Percentiles rank a stretch among this genome's conserved stretches.
These are phyloP conservation scores for Hyposmocoma kahamanoa DNA, from an alignment of 1,140 invertebrate genomes.

Conservation along the genomic window DNA sequence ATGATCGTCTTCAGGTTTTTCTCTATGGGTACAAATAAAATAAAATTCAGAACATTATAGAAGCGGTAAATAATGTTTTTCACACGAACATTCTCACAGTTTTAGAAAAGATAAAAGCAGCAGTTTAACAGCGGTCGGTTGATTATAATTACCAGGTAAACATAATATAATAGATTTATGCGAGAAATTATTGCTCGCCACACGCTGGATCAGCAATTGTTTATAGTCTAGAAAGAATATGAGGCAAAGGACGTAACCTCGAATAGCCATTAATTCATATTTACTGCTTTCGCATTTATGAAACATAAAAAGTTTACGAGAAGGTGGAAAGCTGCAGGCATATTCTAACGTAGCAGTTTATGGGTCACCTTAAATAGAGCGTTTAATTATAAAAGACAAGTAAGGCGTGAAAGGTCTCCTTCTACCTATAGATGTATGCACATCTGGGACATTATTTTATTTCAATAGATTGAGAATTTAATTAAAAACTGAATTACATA, in stretches of 20 bases:
- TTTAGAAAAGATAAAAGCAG: conserved; percentile 3
- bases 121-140: conserved; percentile 1
- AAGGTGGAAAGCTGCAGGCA: conserved; percentile 55
- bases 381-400: conserved; percentile 54
- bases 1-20: too few relatives aligned
- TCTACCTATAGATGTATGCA: too few relatives aligned
- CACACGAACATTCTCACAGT: too few relatives aligned
- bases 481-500: too few relatives aligned
- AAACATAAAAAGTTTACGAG: conserved; percentile 67
- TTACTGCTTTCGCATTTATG: conserved; percentile 65
- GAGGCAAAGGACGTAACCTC: conserved; percentile 41
- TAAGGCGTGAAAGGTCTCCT: too few relatives aligned
- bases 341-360: conserved; percentile 51
- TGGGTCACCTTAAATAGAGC: conserved; percentile 55
- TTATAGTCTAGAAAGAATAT: conserved; percentile 40
- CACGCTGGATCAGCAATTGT: conserved; percentile 33
- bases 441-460: too few relatives aligned
- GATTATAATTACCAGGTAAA: conserved; percentile 13
- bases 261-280: conserved; percentile 65
- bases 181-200: conserved; percentile 24
- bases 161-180: conserved; percentile 27
- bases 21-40: too few relatives aligned
- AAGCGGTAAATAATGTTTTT: too few relatives aligned
- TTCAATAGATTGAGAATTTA: too few relatives aligned
- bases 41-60: too few relatives aligned